Conservation (phyloP, 2,113 vertebrate genomes). For the Calonectris borealis region DNA sequence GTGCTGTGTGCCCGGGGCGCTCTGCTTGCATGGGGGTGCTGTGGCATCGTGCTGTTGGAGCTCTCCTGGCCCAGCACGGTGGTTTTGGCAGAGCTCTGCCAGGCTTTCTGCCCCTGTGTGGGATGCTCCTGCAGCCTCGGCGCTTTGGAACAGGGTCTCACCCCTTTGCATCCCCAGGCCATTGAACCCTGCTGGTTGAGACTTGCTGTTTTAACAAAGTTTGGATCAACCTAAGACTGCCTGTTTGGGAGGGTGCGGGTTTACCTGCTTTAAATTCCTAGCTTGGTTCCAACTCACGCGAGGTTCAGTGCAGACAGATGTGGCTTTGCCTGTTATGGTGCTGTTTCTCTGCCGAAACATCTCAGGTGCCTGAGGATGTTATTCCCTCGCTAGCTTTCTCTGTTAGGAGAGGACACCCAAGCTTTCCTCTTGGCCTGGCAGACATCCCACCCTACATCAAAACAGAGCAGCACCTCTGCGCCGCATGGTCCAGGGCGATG, state of each 20-base stretch:
- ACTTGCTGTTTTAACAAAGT: not conserved
- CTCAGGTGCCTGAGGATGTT: not conserved
- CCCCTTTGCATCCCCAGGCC: not conserved
- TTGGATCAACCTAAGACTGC: not conserved
- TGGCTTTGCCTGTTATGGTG: not conserved
- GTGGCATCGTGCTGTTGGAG: accelerated
- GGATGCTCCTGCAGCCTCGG: not conserved
- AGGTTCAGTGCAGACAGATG: not conserved
- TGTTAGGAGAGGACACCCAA: not conserved
- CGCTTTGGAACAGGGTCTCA: not conserved
- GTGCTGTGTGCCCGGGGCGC: not conserved
- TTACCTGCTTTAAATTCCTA: not conserved
- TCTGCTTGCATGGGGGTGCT: accelerated
- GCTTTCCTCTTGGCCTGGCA: not conserved
- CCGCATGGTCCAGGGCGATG: accelerated
- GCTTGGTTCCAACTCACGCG: not conserved
- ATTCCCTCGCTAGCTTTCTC: not conserved
- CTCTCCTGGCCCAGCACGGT: not conserved
- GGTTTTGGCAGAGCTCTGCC: not conserved
- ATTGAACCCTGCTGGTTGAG: not conserved
- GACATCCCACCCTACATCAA: not conserved
- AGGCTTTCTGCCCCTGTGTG: not conserved
- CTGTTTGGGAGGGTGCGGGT: not conserved
- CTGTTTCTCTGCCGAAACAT: not conserved
- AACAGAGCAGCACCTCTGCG: not conserved